Evolutionary conservation across 2,113 vertebrate species (phyloP), one percentile per base, ranked within the genome.

Genomic region (Burhinus oedicnemus): DNA sequence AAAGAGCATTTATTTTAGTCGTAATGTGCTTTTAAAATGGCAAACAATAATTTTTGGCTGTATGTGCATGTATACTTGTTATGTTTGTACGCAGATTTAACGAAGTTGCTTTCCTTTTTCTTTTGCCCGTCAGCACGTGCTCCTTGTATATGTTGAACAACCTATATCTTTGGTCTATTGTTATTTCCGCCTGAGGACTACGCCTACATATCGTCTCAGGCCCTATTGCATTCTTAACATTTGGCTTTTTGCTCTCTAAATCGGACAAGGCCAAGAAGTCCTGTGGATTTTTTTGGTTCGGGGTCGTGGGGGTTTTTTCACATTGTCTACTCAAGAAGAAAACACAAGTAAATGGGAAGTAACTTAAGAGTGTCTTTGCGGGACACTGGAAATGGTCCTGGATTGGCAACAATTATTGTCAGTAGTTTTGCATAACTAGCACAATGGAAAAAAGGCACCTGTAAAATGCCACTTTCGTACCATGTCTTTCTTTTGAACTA

Each of bases 61-160:
- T 9, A 7, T 11, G 4, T 34, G 6, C 0, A 0, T 11, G 4
- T 29, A 22, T 18, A 22, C 34, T 83, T 27, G 11, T 26, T n/a
- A 6, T 5, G 2, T 7, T 26, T 58, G 8, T 36, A 5, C 8
- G 32, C 47, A 47, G 22, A 23, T 64, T 87, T 68, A n/a, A n/a
- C 2, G 7, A 3, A 0, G 0, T 49, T 38, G 10, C 7, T n/a
- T 84, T 23, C 12, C 16, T 52, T 83, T 64, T 77, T 5, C 3
- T 45, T 58, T 54, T 62, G 11, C 58, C 13, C 19, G 3, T 62
- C 36, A 58, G 18, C 15, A 18, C 4, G 2, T 26, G 25, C 7
- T 85, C 38, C 36, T 83, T 27, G 5, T 9, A 12, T 27, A 15
- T 2, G 5, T 16, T 8, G 23, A 61, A 16, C 29, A 47, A 5